Evolutionary conservation across 2,113 vertebrate genomes (phyloP).

Genomic region (Chlorodrepanis virens): DNA sequence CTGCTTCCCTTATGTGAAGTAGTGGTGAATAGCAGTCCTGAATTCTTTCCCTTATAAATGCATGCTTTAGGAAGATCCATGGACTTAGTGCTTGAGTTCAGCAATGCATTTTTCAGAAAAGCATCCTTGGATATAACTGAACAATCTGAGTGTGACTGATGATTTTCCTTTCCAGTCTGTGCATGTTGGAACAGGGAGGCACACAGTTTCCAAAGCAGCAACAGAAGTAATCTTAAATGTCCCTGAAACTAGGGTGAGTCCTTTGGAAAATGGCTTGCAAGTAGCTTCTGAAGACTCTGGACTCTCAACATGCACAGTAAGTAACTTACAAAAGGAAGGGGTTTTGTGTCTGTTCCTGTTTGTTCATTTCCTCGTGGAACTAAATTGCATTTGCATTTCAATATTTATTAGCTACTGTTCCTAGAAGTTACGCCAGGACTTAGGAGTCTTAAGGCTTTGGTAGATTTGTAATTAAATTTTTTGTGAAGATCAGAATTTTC

Average conservation of each 20-base stretch:
- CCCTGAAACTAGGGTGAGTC: constrained; percentile 90
- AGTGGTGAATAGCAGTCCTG: neutral
- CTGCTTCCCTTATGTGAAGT: neutral
- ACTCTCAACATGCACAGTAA: constrained; percentile 91
- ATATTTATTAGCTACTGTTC: neutral
- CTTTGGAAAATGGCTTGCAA: constrained; percentile 88
- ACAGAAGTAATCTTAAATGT: constrained; percentile 86
- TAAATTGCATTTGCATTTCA: neutral
- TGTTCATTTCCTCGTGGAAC: neutral
- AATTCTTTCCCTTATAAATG: neutral
- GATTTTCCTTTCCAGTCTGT: neutral
- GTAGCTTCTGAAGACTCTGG: constrained; percentile 96
- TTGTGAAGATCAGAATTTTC: neutral
- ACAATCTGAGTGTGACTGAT: neutral
- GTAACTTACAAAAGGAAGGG: neutral
- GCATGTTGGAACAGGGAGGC: constrained; percentile 59
- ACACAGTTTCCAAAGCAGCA: constrained; percentile 75
- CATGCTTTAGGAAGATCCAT: neutral
- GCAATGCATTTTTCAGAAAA: neutral
- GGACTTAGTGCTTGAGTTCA: neutral
- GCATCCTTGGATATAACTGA: neutral
- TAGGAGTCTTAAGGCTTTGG: neutral
- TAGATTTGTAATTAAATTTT: neutral
- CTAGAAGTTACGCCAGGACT: neutral
- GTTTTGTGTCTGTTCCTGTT: neutral